Conservation (phyloP, 2,888 invertebrate genomes). For the Aphodius sticticus region DNA sequence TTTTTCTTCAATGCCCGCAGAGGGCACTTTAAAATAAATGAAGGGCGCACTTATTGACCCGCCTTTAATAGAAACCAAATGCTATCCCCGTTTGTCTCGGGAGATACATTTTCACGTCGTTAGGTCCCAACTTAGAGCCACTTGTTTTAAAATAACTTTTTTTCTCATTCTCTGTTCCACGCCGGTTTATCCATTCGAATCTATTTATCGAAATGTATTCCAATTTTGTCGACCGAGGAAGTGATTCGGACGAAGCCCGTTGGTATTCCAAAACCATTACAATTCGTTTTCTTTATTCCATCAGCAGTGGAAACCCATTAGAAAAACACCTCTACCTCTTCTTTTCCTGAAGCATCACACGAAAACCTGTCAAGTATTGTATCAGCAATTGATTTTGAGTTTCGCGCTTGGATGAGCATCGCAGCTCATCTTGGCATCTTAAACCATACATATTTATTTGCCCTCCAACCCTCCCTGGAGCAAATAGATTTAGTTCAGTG, state of each 20-base stretch:
- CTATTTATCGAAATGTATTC: neutral
- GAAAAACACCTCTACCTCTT: neutral
- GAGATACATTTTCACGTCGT: neutral
- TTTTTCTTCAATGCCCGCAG: neutral
- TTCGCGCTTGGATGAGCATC: neutral
- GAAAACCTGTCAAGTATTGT: neutral
- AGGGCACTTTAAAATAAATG: neutral
- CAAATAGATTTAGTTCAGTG: neutral
- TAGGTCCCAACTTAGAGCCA: neutral
- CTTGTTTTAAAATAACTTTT: constrained; percentile 4
- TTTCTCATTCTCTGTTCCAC: neutral
- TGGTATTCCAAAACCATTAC: neutral
- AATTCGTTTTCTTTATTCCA: neutral
- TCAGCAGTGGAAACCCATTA: neutral
- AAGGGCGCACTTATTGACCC: neutral
- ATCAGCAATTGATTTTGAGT: neutral
- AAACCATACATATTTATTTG: neutral
- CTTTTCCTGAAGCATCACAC: neutral
- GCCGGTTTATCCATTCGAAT: neutral
- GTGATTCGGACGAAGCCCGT: neutral
- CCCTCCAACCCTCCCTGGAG: neutral
- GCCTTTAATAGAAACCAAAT: neutral
- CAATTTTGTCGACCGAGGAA: neutral
- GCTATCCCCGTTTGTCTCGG: neutral
- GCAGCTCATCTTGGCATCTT: neutral